These are phyloP conservation scores for Perca fluviatilis DNA, from an alignment of 2,113 vertebrate species.

Conservation along the genomic window DNA sequence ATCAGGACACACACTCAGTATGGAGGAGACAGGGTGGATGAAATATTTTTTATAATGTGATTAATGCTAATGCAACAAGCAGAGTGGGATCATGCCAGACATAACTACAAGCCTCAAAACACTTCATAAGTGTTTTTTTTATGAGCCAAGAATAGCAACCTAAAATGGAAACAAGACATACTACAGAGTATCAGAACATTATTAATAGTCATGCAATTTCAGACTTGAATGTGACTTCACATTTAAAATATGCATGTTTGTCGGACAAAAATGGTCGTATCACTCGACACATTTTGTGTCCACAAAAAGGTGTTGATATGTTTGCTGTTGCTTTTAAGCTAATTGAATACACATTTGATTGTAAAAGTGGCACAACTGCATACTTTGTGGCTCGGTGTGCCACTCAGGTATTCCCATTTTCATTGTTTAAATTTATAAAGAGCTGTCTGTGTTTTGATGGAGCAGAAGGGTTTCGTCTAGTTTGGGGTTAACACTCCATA, in stretches of 20 bases:
- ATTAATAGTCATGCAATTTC: not conserved
- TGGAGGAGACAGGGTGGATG: constrained; percentile 67
- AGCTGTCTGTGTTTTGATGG: constrained; percentile 55
- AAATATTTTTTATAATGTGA: constrained; percentile 74
- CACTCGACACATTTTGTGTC: not conserved
- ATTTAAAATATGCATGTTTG: constrained; percentile 7
- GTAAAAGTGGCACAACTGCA: constrained; percentile 31
- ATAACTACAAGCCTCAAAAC: constrained; percentile 39
- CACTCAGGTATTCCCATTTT: constrained; percentile 65
- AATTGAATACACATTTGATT: not conserved
- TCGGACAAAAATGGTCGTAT: not conserved
- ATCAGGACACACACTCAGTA: constrained; percentile 69
- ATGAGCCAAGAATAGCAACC: not conserved
- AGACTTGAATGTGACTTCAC: constrained; percentile 4
- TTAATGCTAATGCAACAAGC: constrained; percentile 70
- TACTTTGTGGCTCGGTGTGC: constrained; percentile 34
- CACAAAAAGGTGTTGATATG: not conserved
- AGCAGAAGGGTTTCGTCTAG: constrained; percentile 66
- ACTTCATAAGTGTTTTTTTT: not conserved
- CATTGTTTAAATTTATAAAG: constrained; percentile 68
- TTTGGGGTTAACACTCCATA: constrained; percentile 75
- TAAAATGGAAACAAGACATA: not conserved
- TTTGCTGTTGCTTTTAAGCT: not conserved
- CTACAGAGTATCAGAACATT: not conserved
- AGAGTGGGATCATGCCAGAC: constrained; percentile 65